Conservation (phyloP, 64 coral and sea anemone genomes). For the Pachyseris speciosa region DNA sequence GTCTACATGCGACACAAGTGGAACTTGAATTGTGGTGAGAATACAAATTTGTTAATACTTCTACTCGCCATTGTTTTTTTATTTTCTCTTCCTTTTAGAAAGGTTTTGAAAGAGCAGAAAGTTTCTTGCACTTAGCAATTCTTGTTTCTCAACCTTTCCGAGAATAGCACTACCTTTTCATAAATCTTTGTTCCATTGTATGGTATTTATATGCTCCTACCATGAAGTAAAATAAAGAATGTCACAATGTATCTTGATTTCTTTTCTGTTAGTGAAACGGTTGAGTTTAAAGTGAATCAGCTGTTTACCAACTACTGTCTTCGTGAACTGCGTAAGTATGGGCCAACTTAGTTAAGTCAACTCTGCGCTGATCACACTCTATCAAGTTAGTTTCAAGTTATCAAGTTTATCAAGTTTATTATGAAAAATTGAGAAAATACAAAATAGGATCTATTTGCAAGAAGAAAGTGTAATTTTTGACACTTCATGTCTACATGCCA, state of each 20-base stretch:
- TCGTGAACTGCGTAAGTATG: conserved; percentile 50
- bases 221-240: no score
- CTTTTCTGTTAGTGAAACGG: conserved; percentile 26
- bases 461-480: background rate
- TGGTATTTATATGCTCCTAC: no score
- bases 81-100: no score
- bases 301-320: conserved; percentile 76
- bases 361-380: background rate
- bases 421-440: background rate
- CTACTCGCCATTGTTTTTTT: background rate
- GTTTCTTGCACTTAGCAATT: no score
- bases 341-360: no score
- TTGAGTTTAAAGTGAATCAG: conserved; percentile 85
- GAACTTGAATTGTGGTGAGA: conserved; percentile 80
- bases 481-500: background rate
- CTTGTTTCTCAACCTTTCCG: no score
- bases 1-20: conserved; percentile 64
- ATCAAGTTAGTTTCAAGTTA: no score
- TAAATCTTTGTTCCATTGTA: no score
- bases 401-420: no score
- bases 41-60: background rate
- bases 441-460: background rate
- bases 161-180: no score
- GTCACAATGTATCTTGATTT: background rate
- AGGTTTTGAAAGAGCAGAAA: no score